Evolutionary conservation across 2,888 invertebrate genomes (phyloP).

Genomic region (Arenicola marina): DNA sequence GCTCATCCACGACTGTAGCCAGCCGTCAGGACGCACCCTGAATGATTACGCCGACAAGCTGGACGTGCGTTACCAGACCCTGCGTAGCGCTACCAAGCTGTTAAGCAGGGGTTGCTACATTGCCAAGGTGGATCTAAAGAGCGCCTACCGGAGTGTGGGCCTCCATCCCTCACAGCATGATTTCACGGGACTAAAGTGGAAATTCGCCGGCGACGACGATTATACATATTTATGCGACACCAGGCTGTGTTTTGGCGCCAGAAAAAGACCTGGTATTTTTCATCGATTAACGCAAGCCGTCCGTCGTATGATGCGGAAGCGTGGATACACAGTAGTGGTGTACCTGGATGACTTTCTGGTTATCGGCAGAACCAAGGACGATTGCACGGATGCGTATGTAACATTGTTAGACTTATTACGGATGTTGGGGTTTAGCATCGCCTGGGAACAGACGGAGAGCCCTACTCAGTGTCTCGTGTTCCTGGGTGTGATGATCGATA

Average conservation of each 20-base stretch:
- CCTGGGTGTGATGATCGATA: slow-evolving; percentile 3
- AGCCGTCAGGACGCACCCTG: not conserved
- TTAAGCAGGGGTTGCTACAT: not conserved
- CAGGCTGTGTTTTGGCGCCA: not conserved
- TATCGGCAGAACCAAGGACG: not conserved
- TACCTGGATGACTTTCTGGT: slow-evolving; percentile 5
- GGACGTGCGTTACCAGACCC: not conserved
- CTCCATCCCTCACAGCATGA: not conserved
- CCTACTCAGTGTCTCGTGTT: slow-evolving; percentile 2
- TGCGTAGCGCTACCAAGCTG: not conserved
- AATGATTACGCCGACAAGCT: slow-evolving; percentile 1
- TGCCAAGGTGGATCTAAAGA: not conserved
- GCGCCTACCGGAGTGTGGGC: not conserved
- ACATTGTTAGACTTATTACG: not conserved
- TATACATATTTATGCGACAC: not conserved
- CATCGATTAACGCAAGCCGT: not conserved
- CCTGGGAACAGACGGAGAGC: not conserved
- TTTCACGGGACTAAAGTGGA: slow-evolving; percentile 1
- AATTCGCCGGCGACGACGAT: not conserved
- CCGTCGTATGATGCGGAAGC: not conserved
- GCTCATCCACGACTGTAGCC: not conserved
- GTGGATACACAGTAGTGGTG: not conserved
- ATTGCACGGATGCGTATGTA: not conserved
- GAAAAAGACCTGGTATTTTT: not conserved
- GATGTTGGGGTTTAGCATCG: slow-evolving; percentile 1